Evolutionary conservation across 2,797 vertebrate species (phyloP), one percentile per base, ranked within the genome.

Genomic region (Phalloptychus januarius): DNA sequence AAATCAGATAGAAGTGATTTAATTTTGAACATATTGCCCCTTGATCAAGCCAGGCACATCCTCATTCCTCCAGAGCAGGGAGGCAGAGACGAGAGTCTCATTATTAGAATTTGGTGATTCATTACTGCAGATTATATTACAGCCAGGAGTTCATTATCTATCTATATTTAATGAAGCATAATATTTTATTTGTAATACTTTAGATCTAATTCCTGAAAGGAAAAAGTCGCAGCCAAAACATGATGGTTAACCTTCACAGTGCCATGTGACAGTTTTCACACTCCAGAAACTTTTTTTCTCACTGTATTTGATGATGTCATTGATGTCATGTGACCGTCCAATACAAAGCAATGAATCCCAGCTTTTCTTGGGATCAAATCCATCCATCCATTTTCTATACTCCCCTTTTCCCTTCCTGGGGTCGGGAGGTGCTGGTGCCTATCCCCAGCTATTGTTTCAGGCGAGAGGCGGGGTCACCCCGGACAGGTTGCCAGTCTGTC

Each of bases 31-130:
- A 69, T 69, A 69, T 44, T 69, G 38, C 23, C 40, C 23, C 18
- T 23, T 36, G 20, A 67, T 38, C 36, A 40, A 38, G 33, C 36
- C 25, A 25, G 36, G 20, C 63, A 67, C 63, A 40, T 67, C 20
- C 4, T 40, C 36, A 40, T 67, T 10, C 63, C 63, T 40, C 36
- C 38, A 42, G 65, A 69, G 38, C 23, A n/a, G 23, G 2, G 63
- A 38, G 63, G 36, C 16, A 67, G 20, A 67, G 36, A 56, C n/a
- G n/a, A 12, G 54, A n/a, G 36, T 42, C 23, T 44, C 38, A 42
- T 69, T 13, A 69, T 44, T 69, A 15, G 23, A 69, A 69, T n/a
- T 69, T 69, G 65, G 25, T 69, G 40, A 69, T 69, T 69, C 40
- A 44, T n/a, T 69, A n/a, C 38, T n/a, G 65, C 5, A n/a, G 38